Evolutionary conservation across 2,888 invertebrate species (phyloP), one percentile per base, ranked within the genome.

Genomic region (Xestia rhomboidea): DNA sequence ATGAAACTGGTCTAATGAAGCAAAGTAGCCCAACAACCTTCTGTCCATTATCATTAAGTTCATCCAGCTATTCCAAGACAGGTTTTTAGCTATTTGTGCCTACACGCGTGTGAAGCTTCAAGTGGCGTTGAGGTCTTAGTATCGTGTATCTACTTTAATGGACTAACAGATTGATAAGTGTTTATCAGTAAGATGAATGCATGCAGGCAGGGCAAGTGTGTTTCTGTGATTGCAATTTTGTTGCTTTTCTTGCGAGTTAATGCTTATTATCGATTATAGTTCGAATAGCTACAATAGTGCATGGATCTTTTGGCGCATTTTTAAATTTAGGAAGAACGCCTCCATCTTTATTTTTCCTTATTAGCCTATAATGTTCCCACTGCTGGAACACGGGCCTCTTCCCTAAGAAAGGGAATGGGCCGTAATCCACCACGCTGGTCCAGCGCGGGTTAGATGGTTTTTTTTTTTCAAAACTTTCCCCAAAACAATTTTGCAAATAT

Each of bases 161-260:
- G 54, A 34, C 49, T 57, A 73, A 57, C 27, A 64, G 60, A 21
- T 69, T 73, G 79, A 78, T 67, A 78, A 83, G 21, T 67, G 66
- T 41, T 64, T 34, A 44, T 83, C 30, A 66, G 51, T 78, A 57
- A 57, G 27, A 78, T 63, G n/a, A 67, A 72, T 73, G 72, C 10
- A 34, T 27, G n/a, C 68, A 46, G 24, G 24, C 49, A 30, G 27
- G 34, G 30, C 30, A n/a, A 15, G 57, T 21, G 34, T 75, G 27
- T 63, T 46, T 27, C 18, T 57, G 21, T 57, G 41, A 68, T 69
- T 62, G 27, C 24, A 15, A 30, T 70, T 70, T 68, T 68, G 27
- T 15, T 5, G 34, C 34, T 72, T 63, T 46, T 15, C 7, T 49
- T 34, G 27, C 2, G 15, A 57, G n/a, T n/a, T n/a, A 41, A 8